Base-by-base conservation (phyloP, 2,888 invertebrate genomes). In the Amblyjoppa fuscipennis region DNA sequence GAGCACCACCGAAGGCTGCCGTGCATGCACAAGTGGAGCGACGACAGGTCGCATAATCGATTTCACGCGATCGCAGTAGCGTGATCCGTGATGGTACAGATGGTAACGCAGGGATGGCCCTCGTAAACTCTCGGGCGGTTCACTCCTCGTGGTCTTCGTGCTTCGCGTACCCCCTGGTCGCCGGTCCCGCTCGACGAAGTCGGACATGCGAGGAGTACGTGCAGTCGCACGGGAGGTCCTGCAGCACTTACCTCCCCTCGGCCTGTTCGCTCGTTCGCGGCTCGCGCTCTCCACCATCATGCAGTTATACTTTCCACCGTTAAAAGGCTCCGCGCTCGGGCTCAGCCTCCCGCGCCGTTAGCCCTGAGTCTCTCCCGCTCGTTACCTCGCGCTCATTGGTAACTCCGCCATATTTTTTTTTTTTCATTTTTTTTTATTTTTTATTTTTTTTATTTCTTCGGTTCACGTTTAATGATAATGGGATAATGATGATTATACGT, bases 401-500 rank as follows among this genome's bases (percentile, higher is more conserved):
- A 86, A 84, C 83, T 84, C 92, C 91, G 89, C 91, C 90, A 91
- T 92, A 90, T 91, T 90, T 91, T 89, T 87, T 51, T n/a, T 51
- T 53, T 20, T 53, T 13, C 20, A 20, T 20, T 25, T 59, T 59
- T 91, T 90, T 91, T 90, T 89, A 84, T 56, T 91, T 91, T 91
- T 90, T 89, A 84, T 56, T 92, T 91, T 91, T 91, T 91, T 89
- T 87, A 91, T 91, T 90, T 89, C 86, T 56, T 16, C 45, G 16
- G 45, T 49, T 49, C 45, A 49, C 78, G 88, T 89, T 90, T 89
- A 90, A 91, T 91, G 91, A 91, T 92, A 92, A 92, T 92, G 89
- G 89, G 90, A 91, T 91, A 91, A 92, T 91, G 90, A 91, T 91
- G 90, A 92, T 92, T 92, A 91, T 88, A 89, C 69, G 81, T 84